Conservation (phyloP, 2,113 vertebrate genomes). For the Percopsis transmontana region DNA sequence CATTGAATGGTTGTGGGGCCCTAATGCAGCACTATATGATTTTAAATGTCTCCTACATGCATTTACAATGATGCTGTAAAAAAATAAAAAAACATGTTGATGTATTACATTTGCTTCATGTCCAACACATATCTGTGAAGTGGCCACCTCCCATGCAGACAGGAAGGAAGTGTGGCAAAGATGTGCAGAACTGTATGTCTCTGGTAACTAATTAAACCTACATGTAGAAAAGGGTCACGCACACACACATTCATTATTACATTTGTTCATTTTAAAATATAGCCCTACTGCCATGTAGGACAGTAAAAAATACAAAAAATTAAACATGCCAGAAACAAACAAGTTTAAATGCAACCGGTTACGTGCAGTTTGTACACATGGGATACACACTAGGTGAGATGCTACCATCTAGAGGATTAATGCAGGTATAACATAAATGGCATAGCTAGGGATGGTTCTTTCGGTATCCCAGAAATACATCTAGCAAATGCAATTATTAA, state of each 20-base stretch:
- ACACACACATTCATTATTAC: conserved; percentile 6
- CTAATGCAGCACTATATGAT: neutral
- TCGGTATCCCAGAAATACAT: neutral
- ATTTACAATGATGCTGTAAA: neutral
- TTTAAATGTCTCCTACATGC: neutral
- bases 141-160: conserved; percentile 4
- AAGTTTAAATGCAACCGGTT: too few species aligned
- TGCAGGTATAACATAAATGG: conserved; percentile 5
- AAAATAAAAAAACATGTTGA: neutral
- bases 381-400: conserved; percentile 12
- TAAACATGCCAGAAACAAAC: too few species aligned
- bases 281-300: neutral
- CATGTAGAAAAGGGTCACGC: too few species aligned
- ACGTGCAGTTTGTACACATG: too few species aligned
- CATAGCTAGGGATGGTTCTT: neutral
- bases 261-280: neutral
- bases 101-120: neutral
- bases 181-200: conserved; percentile 15
- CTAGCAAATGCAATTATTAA: neutral
- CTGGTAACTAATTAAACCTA: too few species aligned
- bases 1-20: too few species aligned
- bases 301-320: neutral
- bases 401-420: conserved; percentile 59
- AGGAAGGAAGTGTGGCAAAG: conserved; percentile 25
- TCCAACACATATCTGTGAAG: conserved; percentile 12